A percentile compares a stretch with the other conserved stretches of the same genome.
phyloP scores from a whole-genome alignment of 2,888 invertebrate species.

The Schrankia costaestrigalis region DNA sequence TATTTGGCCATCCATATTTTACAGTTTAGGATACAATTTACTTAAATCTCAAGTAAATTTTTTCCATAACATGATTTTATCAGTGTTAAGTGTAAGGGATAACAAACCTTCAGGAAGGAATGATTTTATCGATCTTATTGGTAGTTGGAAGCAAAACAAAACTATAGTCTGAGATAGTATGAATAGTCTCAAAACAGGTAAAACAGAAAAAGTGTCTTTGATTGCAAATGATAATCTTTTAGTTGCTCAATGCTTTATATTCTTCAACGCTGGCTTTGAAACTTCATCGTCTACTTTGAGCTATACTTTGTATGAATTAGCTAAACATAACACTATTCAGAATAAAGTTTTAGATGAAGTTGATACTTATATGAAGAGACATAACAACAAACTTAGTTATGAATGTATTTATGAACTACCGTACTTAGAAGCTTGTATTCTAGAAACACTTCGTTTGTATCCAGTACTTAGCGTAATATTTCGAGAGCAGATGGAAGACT shows the following conservation, averaged over 20 bases:
- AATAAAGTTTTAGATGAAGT: slow-evolving; percentile 39
- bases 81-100: slow-evolving; percentile 36
- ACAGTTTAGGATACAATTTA: slow-evolving; percentile 30
- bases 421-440: slow-evolving; percentile 42
- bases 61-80: slow-evolving; percentile 33
- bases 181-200: slow-evolving; percentile 29
- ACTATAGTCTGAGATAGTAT: slow-evolving; percentile 42
- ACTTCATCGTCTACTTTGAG: slow-evolving; percentile 44
- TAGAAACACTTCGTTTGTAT: slow-evolving; percentile 44
- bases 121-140: slow-evolving; percentile 50
- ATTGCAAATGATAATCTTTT: slow-evolving; percentile 58
- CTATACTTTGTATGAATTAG: slow-evolving; percentile 45
- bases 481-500: slow-evolving; percentile 35
- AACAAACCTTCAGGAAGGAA: slow-evolving; percentile 35
- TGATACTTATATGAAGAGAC: slow-evolving; percentile 37
- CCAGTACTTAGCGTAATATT: slow-evolving; percentile 41
- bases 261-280: slow-evolving; percentile 58
- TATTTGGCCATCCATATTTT: slow-evolving; percentile 43
- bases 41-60: slow-evolving; percentile 36
- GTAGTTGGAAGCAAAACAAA: slow-evolving; percentile 39
- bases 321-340: slow-evolving; percentile 42
- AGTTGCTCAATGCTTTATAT: slow-evolving; percentile 74
- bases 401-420: slow-evolving; percentile 44
- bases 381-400: slow-evolving; percentile 35
- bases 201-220: slow-evolving; percentile 27